Evolutionary conservation across 1,140 invertebrate genomes (phyloP), one percentile per base, ranked within the genome.

Genomic region (Eumaeus atala): DNA sequence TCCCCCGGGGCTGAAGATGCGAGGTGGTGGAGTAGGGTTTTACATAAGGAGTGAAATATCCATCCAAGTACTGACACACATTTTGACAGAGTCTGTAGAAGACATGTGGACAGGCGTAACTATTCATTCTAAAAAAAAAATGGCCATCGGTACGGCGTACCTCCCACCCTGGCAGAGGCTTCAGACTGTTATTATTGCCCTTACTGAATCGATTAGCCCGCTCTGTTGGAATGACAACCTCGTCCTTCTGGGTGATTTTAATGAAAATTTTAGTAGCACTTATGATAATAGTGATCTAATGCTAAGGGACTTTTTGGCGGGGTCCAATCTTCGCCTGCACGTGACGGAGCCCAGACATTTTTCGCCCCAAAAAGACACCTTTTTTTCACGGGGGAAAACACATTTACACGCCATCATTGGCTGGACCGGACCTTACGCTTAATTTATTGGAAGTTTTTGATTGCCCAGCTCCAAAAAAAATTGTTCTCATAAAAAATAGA

Each of bases 11-110:
- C 33, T 36, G 0, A n/a, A 28, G 7, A 14, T 28, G 12, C 21
- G 48, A 2, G 48, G 28, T 3, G 48, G 48, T 9, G 48, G 48
- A 10, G 48, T 50, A 7, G 48, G 48, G n/a, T n/a, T n/a, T n/a
- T 50, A 50, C 8, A 35, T 50, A n/a, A 50, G 5, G 9, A 21
- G 48, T 12, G 28, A 16, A 14, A 50, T 50, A 14, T 5, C 10
- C 5, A 14, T 12, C 35, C 21, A 12, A 3, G 9, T 35, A 34
- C 16, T 34, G 10, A 50, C 9, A 14, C 48, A 50, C 8, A 21
- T 28, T 3, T 21, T 18, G 7, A 17, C 44, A 17, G 10, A 17
- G 8, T 11, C 6, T 9, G 44, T 48, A 1, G 44, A 48, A 16
- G 14, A 48, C 4, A 18, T 48, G 16, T 48, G 44, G 17, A 48